Conservation (phyloP, 2,888 invertebrate genomes). For the Ypsolopha sequella region DNA sequence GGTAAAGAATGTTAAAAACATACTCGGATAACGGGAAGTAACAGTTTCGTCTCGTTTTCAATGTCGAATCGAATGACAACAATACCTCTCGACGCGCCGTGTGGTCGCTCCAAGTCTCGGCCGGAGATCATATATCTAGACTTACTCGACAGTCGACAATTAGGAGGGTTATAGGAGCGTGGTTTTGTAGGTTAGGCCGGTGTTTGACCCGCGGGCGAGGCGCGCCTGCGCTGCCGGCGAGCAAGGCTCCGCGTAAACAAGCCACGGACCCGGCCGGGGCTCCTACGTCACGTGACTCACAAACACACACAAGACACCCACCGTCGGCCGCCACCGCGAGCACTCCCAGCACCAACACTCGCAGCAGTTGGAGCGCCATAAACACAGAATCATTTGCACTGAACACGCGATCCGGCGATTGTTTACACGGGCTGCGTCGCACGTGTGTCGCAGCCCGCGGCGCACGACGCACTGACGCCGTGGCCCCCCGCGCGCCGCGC, state of each 20-base stretch:
- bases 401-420: slow-evolving; percentile 51
- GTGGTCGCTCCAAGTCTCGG: background rate
- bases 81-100: background rate
- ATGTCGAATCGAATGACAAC: background rate
- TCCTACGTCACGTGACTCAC: slow-evolving; percentile 29
- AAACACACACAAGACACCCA: slow-evolving; percentile 22
- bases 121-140: slow-evolving; percentile 4
- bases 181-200: slow-evolving; percentile 53
- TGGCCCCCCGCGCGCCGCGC: slow-evolving; percentile 37
- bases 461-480: slow-evolving; percentile 29
- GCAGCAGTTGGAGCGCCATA: slow-evolving; percentile 85
- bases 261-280: slow-evolving; percentile 42
- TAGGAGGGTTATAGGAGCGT: slow-evolving; percentile 33
- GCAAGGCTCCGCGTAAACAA: slow-evolving; percentile 34
- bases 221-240: slow-evolving; percentile 9
- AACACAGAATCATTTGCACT: slow-evolving; percentile 79
- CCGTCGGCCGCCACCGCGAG: slow-evolving; percentile 62
- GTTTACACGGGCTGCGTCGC: slow-evolving; percentile 56
- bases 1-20: background rate
- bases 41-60: background rate
- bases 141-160: slow-evolving; percentile 23
- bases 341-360: slow-evolving; percentile 72
- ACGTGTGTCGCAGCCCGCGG: slow-evolving; percentile 26
- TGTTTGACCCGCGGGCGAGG: slow-evolving; percentile 51
- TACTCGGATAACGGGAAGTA: background rate